Evolutionary conservation across 2,113 vertebrate genomes (phyloP).

Genomic region (Xerus inauris): DNA sequence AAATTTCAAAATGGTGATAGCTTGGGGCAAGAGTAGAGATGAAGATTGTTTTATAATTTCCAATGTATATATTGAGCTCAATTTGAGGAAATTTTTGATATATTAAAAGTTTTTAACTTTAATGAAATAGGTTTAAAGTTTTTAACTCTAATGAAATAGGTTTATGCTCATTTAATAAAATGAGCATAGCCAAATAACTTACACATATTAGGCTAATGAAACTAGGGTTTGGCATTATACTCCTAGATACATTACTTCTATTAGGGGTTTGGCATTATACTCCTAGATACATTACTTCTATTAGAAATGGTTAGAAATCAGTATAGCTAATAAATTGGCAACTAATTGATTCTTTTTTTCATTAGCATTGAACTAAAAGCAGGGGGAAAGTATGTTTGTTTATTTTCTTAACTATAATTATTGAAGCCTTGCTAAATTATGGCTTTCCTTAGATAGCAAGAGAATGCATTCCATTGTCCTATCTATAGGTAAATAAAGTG

Average conservation of each 20-base stretch:
- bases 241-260: neutral
- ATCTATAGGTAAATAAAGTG: slow-evolving; percentile 63
- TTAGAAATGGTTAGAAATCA: neutral
- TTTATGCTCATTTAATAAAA: no score
- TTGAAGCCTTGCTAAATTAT: slow-evolving; percentile 23
- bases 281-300: neutral
- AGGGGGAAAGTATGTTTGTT: neutral
- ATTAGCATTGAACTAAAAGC: slow-evolving; percentile 43
- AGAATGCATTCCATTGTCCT: slow-evolving; percentile 80
- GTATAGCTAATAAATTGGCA: slow-evolving; percentile 1
- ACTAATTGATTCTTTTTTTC: slow-evolving; percentile 17
- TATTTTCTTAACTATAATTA: neutral
- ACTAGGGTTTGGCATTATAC: neutral
- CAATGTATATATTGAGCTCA: slow-evolving; percentile 14
- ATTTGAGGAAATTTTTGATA: slow-evolving; percentile 40
- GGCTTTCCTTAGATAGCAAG: slow-evolving; percentile 74
- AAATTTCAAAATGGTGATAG: neutral
- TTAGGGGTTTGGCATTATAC: slow-evolving; percentile 18
- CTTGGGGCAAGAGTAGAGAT: neutral
- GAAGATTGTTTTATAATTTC: neutral
- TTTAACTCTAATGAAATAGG: slow-evolving; percentile 56
- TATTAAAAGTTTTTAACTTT: slow-evolving; percentile 41
- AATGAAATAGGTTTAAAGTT: slow-evolving; percentile 36
- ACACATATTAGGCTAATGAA: neutral
- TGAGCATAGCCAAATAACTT: neutral